Evolutionary conservation across 1,140 invertebrate species (phyloP).

Genomic region (Drosophila subpulchrella): DNA sequence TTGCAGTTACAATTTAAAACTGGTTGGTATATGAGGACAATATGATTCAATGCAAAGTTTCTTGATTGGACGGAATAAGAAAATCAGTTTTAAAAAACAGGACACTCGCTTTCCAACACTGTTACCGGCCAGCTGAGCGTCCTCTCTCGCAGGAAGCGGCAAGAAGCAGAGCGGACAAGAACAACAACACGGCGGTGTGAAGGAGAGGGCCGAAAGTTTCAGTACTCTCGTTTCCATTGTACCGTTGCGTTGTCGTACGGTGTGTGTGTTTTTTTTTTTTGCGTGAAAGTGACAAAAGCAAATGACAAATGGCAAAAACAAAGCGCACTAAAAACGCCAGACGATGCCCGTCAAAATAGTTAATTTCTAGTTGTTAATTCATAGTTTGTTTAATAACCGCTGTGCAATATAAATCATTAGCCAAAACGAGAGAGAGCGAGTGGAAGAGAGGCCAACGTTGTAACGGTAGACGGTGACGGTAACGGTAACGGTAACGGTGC

Average conservation of each 20-base stretch:
- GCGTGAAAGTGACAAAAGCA: constrained; percentile 34
- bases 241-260: constrained; percentile 35
- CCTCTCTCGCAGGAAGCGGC: constrained; percentile 20
- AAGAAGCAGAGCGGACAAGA: constrained; percentile 12
- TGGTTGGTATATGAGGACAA: too few relatives aligned
- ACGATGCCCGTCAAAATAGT: constrained; percentile 50
- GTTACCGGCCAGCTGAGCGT: constrained; percentile 6
- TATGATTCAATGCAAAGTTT: too few relatives aligned
- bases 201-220: constrained; percentile 7
- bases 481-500: not conserved
- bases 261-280: constrained; percentile 21
- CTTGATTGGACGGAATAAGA: too few relatives aligned
- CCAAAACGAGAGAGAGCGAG: constrained; percentile 14
- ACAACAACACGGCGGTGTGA: not conserved
- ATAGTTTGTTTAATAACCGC: constrained; percentile 32
- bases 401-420: constrained; percentile 66
- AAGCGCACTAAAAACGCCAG: constrained; percentile 16
- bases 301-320: constrained; percentile 35
- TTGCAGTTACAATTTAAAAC: too few relatives aligned
- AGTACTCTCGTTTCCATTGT: constrained; percentile 35
- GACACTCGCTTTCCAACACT: constrained; percentile 5
- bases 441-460: not conserved
- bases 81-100: not conserved
- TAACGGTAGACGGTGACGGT: not conserved
- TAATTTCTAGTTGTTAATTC: constrained; percentile 73